A percentile compares a stretch with the other conserved stretches of the same genome.
phyloP scores from a whole-genome alignment of 2,797 vertebrate genomes.

The Esox masquinongy region DNA sequence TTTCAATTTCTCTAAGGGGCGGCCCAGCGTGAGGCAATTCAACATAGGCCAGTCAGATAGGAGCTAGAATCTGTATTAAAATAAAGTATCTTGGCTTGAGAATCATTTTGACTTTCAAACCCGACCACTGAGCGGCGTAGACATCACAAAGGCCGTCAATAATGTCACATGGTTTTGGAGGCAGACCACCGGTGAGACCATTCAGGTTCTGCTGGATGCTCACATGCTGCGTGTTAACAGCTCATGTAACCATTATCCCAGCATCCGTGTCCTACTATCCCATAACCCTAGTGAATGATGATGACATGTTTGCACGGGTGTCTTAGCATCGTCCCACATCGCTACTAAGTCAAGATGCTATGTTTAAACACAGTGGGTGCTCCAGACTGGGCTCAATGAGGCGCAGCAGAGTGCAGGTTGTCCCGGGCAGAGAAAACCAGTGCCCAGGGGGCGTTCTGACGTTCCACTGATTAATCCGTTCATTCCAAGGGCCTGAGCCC shows the following conservation, averaged over 20 bases:
- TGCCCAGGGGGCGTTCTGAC: conserved; percentile 19
- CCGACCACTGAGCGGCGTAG: background rate
- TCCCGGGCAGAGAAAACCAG: background rate
- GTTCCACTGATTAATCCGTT: conserved; percentile 26
- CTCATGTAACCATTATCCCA: background rate
- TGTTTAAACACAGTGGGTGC: conserved; percentile 37
- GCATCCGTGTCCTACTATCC: conserved; percentile 9
- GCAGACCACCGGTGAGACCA: conserved; percentile 1
- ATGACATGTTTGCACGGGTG: conserved; percentile 24
- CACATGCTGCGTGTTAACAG: conserved; percentile 26
- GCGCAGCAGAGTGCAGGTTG: conserved; percentile 31
- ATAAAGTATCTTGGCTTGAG: background rate
- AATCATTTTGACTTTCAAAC: background rate
- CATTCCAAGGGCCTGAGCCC: conserved; percentile 4
- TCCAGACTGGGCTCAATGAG: conserved; percentile 32
- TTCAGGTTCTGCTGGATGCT: conserved; percentile 11
- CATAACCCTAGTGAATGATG: conserved; percentile 27
- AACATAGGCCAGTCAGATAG: background rate
- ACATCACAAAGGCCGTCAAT: conserved; percentile 18
- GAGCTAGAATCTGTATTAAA: background rate
- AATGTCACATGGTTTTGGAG: conserved; percentile 9
- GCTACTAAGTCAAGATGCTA: conserved; percentile 30
- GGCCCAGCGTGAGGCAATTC: background rate
- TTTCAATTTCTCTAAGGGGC: background rate
- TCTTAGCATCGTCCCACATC: conserved; percentile 10